phyloP scores from a whole-genome alignment of 2,888 invertebrate species.

The Xanthorhoe designata region DNA sequence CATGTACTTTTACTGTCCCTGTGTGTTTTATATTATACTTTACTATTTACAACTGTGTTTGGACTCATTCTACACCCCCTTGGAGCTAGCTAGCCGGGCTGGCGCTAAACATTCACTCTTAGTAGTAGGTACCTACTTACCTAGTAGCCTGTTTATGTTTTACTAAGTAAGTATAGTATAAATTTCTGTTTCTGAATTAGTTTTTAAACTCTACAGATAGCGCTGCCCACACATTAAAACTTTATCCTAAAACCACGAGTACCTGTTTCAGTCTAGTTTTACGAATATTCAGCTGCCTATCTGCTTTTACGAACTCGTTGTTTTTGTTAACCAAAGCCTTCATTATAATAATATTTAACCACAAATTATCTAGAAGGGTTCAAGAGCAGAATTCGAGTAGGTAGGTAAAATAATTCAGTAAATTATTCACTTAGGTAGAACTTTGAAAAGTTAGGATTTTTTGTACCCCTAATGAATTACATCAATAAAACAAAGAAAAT shows the following conservation, averaged over 20 bases:
- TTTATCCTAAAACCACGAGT: not conserved
- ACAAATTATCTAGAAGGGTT: not conserved
- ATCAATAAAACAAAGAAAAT: not conserved
- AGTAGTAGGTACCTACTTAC: too few species aligned
- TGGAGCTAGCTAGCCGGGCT: too few species aligned
- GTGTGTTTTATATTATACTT: too few species aligned
- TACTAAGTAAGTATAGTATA: too few species aligned
- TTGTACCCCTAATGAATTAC: not conserved
- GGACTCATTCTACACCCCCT: too few species aligned
- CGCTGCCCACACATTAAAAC: not conserved
- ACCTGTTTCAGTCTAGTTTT: not conserved
- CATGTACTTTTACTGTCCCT: too few species aligned
- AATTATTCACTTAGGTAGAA: too few species aligned
- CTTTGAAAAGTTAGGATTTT: too few species aligned
- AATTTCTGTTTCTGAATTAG: not conserved
- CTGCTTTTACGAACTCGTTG: not conserved
- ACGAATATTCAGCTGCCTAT: not conserved
- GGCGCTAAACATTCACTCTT: too few species aligned
- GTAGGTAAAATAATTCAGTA: too few species aligned
- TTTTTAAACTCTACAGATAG: not conserved
- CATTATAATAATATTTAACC: not conserved
- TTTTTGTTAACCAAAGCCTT: not conserved
- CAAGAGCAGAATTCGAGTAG: not conserved
- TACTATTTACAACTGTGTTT: too few species aligned
- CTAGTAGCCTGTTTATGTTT: too few species aligned